phyloP scores from a whole-genome alignment of 1,140 invertebrate genomes.

The Mamestra configurata region DNA sequence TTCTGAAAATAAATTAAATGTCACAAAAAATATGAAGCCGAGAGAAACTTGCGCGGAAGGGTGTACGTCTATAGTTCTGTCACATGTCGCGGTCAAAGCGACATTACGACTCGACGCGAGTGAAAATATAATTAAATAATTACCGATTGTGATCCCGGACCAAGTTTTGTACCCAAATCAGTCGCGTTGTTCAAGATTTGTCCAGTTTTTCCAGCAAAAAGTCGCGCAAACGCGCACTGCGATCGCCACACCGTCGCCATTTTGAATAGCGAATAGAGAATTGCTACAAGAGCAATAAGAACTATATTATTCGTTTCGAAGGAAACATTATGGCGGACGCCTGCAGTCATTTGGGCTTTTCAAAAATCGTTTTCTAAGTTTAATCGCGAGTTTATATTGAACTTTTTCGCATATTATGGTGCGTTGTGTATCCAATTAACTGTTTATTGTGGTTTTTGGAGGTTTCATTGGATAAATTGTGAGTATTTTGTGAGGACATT shows the following conservation, averaged over 20 bases:
- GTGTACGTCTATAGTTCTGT: constrained; percentile 86
- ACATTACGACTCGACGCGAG: constrained; percentile 77
- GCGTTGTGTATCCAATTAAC: constrained; percentile 83
- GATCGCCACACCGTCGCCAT: constrained; percentile 88
- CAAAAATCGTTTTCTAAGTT: constrained; percentile 88
- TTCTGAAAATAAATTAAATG: constrained; percentile 57
- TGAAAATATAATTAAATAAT: constrained; percentile 85
- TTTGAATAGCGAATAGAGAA: constrained; percentile 89
- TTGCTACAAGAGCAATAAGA: constrained; percentile 87
- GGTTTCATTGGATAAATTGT: constrained; percentile 83
- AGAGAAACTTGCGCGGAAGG: constrained; percentile 70
- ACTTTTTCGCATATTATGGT: constrained; percentile 88
- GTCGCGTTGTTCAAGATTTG: constrained; percentile 82
- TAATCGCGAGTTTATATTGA: constrained; percentile 88
- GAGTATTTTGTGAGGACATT: constrained; percentile 87
- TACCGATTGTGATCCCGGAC: constrained; percentile 83
- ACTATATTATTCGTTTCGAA: constrained; percentile 88
- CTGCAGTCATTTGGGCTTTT: constrained; percentile 88
- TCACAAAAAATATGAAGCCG: constrained; percentile 62
- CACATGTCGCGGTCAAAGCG: constrained; percentile 86
- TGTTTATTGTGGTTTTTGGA: constrained; percentile 86
- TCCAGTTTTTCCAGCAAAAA: constrained; percentile 84
- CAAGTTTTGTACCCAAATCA: constrained; percentile 80
- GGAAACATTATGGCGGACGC: constrained; percentile 89
- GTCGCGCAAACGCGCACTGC: constrained; percentile 84